Evolutionary conservation across 2,113 vertebrate species (phyloP), one percentile per base, ranked within the genome.

Genomic region (Tachuris rubrigastra): DNA sequence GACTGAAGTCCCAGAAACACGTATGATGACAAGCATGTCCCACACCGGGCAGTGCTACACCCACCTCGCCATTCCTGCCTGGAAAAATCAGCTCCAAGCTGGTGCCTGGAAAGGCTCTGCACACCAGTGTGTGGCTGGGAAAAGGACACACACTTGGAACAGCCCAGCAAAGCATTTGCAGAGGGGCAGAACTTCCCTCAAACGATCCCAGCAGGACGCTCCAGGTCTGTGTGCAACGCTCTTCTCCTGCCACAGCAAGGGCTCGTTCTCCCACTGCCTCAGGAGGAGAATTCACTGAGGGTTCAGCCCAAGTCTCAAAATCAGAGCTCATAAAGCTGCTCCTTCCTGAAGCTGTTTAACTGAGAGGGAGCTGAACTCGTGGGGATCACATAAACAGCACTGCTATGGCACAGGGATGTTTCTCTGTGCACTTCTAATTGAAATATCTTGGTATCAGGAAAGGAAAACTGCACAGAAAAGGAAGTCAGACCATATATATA

Each of bases 171-270:
- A 72, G 67, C 50, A 14, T 37, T 30, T 55, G 28, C 7, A 59
- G 23, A 44, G 68, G 46, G 46, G 28, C 46, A 63, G 60, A 41
- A 30, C 28, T 24, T 17, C 19, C 50, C 62, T n/a, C 4, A 5
- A 14, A 16, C 8, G 9, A 7, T 20, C 33, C 60, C 33, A 60
- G 44, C 19, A 11, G 33, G 33, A 25, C 0, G 0, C 58, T 44
- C 66, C 66, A 69, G 41, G 17, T 17, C 52, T 30, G 3, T 1
- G 23, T 13, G 31, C 42, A 46, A n/a, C 3, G 28, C 46, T 46
- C 23, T 20, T 30, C 25, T 41, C 14, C 73, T 68, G 60, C 21
- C 49, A 19, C 58, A 58, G 37, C 71, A 46, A 1, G 8, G 28
- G 37, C 42, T 58, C 6, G 5, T 50, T 50, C 66, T 65, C 80